Evolutionary conservation across 2,888 invertebrate genomes (phyloP).

Genomic region (Euzetes globulus): DNA sequence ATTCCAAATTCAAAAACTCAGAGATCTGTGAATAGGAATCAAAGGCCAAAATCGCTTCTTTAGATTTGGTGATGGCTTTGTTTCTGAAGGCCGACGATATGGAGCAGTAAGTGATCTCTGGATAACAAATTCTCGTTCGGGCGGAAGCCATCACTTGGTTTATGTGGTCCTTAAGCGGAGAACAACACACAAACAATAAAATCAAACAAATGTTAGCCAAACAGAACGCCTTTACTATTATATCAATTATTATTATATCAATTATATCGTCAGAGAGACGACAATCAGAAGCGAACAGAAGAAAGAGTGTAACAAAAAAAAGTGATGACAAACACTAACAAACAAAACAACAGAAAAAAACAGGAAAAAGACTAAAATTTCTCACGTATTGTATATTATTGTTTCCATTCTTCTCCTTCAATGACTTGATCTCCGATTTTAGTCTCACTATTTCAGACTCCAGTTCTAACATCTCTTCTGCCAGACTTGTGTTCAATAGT

Average conservation of each 20-base stretch:
- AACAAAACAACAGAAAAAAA: background rate
- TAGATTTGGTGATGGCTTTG: constrained; percentile 21
- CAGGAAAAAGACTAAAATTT: background rate
- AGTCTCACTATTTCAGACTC: constrained; percentile 3
- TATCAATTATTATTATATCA: constrained; percentile 10
- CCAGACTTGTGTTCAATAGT: background rate
- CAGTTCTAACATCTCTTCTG: background rate
- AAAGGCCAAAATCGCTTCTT: constrained; percentile 23
- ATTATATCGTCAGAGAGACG: background rate
- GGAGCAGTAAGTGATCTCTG: constrained; percentile 21
- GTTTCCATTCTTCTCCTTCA: background rate
- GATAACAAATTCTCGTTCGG: constrained; percentile 13
- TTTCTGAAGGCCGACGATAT: background rate
- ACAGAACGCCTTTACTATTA: background rate
- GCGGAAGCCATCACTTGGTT: constrained; percentile 26
- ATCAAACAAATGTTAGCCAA: background rate
- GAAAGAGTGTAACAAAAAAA: background rate
- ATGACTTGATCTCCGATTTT: background rate
- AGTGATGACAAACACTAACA: background rate
- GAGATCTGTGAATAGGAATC: background rate
- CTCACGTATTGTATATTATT: constrained; percentile 7
- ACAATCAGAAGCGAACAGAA: background rate
- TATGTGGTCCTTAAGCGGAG: constrained; percentile 17
- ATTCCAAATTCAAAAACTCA: constrained; percentile 1
- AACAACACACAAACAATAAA: background rate